Conservation (phyloP, 2,888 invertebrate genomes). For the Pristionchus maxplancki region DNA sequence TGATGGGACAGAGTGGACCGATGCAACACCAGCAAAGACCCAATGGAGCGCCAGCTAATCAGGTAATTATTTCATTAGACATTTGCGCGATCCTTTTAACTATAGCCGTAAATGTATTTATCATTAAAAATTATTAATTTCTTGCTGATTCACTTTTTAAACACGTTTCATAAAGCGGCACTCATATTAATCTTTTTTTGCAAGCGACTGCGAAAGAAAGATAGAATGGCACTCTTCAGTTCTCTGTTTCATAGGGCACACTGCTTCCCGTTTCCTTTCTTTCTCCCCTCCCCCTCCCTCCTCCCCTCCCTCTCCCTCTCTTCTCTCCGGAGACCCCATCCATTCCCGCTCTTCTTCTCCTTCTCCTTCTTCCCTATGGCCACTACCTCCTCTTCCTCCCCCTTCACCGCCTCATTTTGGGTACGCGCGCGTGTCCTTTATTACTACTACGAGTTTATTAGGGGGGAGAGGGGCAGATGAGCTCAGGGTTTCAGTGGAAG, state of each 20-base stretch:
- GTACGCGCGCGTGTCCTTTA: conserved; percentile 1
- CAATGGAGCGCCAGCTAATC: conserved; percentile 16
- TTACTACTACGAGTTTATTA: conserved; percentile 27
- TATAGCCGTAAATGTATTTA: too few relatives aligned
- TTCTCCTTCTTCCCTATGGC: neutral
- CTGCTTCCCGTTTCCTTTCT: neutral
- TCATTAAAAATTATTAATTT: too few relatives aligned
- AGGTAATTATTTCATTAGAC: neutral
- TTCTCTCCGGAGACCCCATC: conserved; percentile 13
- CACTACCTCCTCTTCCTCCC: conserved; percentile 19
- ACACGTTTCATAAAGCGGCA: neutral
- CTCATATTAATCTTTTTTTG: neutral
- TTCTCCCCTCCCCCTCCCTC: neutral
- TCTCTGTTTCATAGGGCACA: conserved; percentile 24
- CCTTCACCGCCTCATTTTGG: conserved; percentile 40
- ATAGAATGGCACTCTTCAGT: neutral
- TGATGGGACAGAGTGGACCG: neutral
- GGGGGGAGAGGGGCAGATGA: neutral
- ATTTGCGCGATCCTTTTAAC: too few relatives aligned
- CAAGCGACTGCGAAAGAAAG: conserved; percentile 6
- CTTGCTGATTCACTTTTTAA: too few relatives aligned
- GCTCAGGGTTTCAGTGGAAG: neutral
- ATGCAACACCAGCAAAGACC: conserved; percentile 27
- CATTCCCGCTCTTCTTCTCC: conserved; percentile 17
- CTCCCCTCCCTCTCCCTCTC: neutral